These are phyloP conservation scores for Monopterus albus DNA, from an alignment of 2,113 vertebrate genomes.

Conservation along the genomic window DNA sequence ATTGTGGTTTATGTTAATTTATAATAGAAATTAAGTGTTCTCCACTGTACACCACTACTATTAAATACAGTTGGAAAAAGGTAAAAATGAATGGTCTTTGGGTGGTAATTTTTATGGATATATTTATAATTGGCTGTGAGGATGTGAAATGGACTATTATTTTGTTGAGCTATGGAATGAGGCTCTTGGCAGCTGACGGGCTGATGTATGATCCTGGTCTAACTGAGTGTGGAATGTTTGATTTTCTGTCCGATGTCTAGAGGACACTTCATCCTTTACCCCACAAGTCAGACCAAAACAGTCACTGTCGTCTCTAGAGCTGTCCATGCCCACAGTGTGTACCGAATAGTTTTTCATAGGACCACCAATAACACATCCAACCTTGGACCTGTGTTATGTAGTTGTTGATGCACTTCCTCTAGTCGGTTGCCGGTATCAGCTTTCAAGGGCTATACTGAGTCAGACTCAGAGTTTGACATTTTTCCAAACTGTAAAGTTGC, in stretches of 20 bases:
- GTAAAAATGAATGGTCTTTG: constrained; percentile 1
- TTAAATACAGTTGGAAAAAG: not conserved
- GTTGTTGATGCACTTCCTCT: not conserved
- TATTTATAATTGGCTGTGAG: constrained; percentile 46
- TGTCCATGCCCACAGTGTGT: not conserved
- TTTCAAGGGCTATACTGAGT: not conserved
- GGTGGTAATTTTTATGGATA: constrained; percentile 21
- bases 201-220: constrained; percentile 69
- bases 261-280: constrained; percentile 62
- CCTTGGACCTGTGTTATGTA: not conserved
- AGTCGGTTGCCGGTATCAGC: not conserved
- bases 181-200: constrained; percentile 28
- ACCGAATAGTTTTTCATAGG: not conserved
- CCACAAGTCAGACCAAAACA: not conserved
- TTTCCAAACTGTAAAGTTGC: constrained; percentile 8
- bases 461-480: not conserved
- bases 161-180: constrained; percentile 17
- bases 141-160: constrained; percentile 46
- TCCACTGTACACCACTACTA: not conserved
- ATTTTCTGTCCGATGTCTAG: constrained; percentile 56
- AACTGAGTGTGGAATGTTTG: constrained; percentile 76
- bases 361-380: not conserved
- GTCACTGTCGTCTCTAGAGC: not conserved
- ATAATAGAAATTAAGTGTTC: not conserved
- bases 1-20: not conserved